Evolutionary conservation across 2,797 vertebrate species (phyloP).

Genomic region (Furcifer pardalis): DNA sequence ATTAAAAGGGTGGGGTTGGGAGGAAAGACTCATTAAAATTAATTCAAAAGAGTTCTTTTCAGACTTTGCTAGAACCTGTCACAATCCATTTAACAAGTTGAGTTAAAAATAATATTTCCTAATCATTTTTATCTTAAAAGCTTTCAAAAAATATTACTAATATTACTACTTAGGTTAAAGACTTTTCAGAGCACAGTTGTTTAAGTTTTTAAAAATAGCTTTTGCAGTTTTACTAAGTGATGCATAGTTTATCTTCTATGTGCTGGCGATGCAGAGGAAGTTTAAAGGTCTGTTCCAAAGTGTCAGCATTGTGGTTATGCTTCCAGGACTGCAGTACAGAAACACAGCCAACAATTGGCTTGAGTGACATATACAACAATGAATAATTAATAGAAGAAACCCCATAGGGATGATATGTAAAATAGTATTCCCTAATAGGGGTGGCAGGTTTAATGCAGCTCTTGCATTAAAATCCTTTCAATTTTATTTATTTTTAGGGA

Average conservation of each 20-base stretch:
- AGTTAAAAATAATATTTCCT: neutral
- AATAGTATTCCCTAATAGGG: neutral
- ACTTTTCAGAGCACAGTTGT: neutral
- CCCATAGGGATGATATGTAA: neutral
- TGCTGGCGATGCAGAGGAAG: constrained; percentile 33
- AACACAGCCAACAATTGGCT: constrained; percentile 21
- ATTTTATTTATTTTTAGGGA: neutral
- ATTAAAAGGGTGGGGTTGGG: too few species aligned
- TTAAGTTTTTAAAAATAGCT: constrained; percentile 10
- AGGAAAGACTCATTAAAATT: neutral
- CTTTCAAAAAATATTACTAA: neutral
- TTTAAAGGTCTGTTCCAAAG: constrained; percentile 37
- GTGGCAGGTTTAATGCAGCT: neutral
- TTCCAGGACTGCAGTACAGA: constrained; percentile 49
- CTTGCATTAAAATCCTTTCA: neutral
- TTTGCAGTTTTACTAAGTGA: constrained; percentile 31
- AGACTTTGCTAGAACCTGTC: neutral
- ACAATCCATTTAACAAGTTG: neutral
- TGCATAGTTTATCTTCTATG: constrained; percentile 39
- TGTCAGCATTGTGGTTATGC: constrained; percentile 27
- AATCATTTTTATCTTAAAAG: neutral
- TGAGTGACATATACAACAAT: neutral
- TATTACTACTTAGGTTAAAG: neutral
- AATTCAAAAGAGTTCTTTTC: neutral
- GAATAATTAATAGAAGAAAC: constrained; percentile 33